Conservation (phyloP, 2,113 vertebrate species). For the Alligator sinensis region DNA sequence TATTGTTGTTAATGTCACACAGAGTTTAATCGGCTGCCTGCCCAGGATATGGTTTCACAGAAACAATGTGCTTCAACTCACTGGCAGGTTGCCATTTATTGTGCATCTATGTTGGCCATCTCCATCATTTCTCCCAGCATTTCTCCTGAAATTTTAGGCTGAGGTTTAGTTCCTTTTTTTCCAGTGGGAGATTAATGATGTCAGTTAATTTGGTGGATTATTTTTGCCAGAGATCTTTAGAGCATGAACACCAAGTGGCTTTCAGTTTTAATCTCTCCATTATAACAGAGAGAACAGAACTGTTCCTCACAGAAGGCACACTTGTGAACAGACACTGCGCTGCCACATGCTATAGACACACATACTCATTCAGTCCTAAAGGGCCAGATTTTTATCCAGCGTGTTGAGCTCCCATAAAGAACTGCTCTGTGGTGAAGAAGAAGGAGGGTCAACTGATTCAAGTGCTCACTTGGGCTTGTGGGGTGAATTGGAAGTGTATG, state of each 20-base stretch:
- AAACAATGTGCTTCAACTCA: fast-evolving
- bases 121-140: background rate
- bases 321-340: background rate
- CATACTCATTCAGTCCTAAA: fast-evolving
- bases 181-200: slow-evolving; percentile 30
- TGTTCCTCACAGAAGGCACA: background rate
- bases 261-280: slow-evolving; percentile 36
- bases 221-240: background rate
- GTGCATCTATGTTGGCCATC: background rate
- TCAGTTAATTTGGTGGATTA: background rate
- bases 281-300: background rate
- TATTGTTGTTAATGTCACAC: background rate
- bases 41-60: slow-evolving; percentile 4
- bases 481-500: background rate
- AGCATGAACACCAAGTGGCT: background rate
- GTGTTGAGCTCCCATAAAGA: background rate
- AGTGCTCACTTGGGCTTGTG: background rate
- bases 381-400: background rate
- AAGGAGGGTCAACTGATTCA: background rate
- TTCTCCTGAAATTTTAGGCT: fast-evolving
- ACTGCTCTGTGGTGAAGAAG: background rate
- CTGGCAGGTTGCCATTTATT: slow-evolving; percentile 51
- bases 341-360: fast-evolving
- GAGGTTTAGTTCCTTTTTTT: background rate
- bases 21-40: background rate